Percentiles rank a stretch among this genome's conserved stretches.
Conservation (phyloP, 2,113 vertebrate species). For the Cyanistes caeruleus region DNA sequence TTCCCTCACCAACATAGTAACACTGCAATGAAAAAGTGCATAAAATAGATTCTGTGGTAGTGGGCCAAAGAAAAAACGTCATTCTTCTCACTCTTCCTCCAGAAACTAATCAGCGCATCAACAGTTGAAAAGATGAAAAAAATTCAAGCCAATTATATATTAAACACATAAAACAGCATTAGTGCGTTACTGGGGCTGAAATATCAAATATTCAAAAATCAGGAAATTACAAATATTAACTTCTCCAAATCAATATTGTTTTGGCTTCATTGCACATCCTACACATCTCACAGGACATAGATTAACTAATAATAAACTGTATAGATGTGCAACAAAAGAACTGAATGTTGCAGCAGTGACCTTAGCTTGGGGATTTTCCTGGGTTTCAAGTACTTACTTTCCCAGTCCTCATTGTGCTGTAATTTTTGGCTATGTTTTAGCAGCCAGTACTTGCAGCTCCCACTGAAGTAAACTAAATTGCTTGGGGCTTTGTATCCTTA, state of each 20-base stretch:
- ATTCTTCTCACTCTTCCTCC: neutral
- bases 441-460: neutral
- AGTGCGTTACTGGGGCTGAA: neutral
- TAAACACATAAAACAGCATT: constrained; percentile 16
- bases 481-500: neutral
- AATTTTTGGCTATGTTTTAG: neutral
- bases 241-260: constrained; percentile 11
- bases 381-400: neutral
- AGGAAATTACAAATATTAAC: constrained; percentile 40
- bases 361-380: constrained; percentile 6
- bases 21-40: neutral
- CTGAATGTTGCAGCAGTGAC: neutral
- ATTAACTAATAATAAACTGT: neutral
- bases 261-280: constrained; percentile 33
- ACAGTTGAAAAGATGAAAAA: neutral
- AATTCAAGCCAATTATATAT: constrained; percentile 4
- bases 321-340: neutral
- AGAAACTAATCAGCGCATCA: neutral
- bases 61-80: neutral
- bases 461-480: neutral
- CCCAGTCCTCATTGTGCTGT: neutral
- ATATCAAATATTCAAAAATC: neutral
- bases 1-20: neutral
- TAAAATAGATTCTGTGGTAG: neutral
- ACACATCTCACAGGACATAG: neutral